These are phyloP conservation scores for Eristalinus aeneus DNA, from an alignment of 2,888 invertebrate species.

Conservation along the genomic window DNA sequence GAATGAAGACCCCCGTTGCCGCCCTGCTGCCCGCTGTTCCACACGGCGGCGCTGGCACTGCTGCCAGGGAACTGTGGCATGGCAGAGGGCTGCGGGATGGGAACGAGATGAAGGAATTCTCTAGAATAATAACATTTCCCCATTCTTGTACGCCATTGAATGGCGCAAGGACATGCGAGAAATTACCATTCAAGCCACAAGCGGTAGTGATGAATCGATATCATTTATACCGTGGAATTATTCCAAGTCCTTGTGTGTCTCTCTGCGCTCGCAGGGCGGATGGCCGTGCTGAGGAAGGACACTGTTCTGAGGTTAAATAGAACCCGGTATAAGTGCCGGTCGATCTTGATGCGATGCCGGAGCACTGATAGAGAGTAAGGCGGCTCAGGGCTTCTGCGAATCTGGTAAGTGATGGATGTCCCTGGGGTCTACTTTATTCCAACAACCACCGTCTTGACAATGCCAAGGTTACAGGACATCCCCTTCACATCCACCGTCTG, in stretches of 20 bases:
- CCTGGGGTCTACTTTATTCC: not conserved
- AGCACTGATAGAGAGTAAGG: constrained; percentile 10
- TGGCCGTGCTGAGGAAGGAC: not conserved
- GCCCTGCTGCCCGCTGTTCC: not conserved
- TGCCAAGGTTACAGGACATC: constrained; percentile 19
- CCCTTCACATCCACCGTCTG: not conserved
- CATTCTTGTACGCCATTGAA: constrained; percentile 52
- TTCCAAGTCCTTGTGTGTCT: constrained; percentile 17
- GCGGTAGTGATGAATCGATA: constrained; percentile 68
- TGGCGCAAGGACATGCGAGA: constrained; percentile 65
- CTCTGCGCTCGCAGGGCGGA: not conserved
- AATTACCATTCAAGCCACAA: constrained; percentile 70
- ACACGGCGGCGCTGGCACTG: not conserved
- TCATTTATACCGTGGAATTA: constrained; percentile 62
- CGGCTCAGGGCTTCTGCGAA: not conserved
- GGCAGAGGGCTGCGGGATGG: not conserved
- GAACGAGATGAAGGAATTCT: not conserved
- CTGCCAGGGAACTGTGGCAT: too few relatives aligned
- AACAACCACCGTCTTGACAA: constrained; percentile 15
- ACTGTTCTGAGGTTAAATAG: constrained; percentile 26
- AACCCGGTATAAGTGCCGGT: constrained; percentile 17
- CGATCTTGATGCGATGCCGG: constrained; percentile 7
- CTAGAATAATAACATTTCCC: constrained; percentile 67
- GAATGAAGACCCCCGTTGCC: constrained; percentile 47
- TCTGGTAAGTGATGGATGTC: not conserved